Conservation (phyloP, 92 coral and sea anemone genomes). For the Micromussa lordhowensis region DNA sequence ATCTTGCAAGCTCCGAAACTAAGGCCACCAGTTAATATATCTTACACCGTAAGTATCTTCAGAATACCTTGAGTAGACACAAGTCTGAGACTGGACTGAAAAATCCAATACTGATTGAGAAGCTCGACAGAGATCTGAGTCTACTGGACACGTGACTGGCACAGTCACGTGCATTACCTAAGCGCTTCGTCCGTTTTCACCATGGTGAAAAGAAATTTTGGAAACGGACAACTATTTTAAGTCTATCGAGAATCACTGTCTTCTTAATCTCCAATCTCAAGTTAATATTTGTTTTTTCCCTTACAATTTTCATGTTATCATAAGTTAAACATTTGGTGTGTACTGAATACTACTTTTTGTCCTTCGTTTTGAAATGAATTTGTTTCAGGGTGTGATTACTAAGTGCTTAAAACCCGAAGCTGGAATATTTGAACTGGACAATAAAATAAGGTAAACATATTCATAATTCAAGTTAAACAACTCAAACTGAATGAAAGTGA, state of each 20-base stretch:
- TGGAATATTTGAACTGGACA: conserved; percentile 89
- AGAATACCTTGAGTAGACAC: neutral
- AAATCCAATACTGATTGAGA: too few species aligned
- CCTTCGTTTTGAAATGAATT: neutral
- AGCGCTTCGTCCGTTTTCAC: too few species aligned
- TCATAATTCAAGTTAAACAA: neutral
- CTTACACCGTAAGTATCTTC: conserved; percentile 18
- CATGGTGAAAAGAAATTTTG: too few species aligned
- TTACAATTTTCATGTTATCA: too few species aligned
- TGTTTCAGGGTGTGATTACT: conserved; percentile 81
- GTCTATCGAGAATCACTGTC: too few species aligned
- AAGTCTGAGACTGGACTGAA: too few species aligned
- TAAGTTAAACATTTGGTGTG: neutral
- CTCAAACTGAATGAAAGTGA: neutral
- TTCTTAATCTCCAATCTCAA: too few species aligned
- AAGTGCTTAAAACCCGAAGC: conserved; percentile 72
- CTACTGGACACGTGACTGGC: too few species aligned
- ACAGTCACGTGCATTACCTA: too few species aligned
- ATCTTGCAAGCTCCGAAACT: neutral
- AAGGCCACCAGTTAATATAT: conserved; percentile 18
- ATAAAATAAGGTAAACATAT: conserved; percentile 67
- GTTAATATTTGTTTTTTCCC: too few species aligned
- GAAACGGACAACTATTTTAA: too few species aligned
- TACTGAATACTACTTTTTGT: neutral
- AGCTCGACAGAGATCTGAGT: too few species aligned